Conservation (phyloP, 2,113 vertebrate species). For the Python bivittatus region DNA sequence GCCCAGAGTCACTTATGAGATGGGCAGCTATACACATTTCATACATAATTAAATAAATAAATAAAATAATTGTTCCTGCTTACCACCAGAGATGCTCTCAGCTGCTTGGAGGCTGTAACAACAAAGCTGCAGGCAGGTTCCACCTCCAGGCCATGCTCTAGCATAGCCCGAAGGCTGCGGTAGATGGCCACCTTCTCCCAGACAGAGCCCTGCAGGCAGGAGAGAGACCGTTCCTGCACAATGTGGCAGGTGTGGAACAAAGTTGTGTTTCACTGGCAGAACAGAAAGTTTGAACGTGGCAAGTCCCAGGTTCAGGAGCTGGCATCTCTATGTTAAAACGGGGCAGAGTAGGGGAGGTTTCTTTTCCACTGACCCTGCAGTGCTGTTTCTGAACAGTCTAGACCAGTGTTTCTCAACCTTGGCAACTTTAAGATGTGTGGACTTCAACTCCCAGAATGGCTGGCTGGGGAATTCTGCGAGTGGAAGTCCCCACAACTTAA, state of each 20-base stretch:
- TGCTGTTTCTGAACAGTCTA: not conserved
- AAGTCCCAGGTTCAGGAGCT: not conserved
- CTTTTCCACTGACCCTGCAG: not conserved
- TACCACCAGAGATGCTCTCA: not conserved
- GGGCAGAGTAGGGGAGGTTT: not conserved
- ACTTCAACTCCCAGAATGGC: too few species aligned
- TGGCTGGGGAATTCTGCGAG: too few species aligned
- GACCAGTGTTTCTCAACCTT: too few species aligned
- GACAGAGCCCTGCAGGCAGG: not conserved
- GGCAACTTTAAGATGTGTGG: too few species aligned
- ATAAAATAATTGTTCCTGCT: too few species aligned
- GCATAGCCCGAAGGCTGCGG: constrained; percentile 17
- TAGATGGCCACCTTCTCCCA: constrained; percentile 3
- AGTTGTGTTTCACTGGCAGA: not conserved
- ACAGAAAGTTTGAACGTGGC: not conserved
- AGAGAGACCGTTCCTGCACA: not conserved
- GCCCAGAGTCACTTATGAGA: too few species aligned
- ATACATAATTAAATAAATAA: too few species aligned
- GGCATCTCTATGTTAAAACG: not conserved
- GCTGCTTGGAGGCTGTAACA: not conserved
- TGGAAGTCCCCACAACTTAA: too few species aligned
- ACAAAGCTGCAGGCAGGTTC: not conserved
- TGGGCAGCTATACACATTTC: too few species aligned
- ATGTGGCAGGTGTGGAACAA: not conserved
- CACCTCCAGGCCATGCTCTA: constrained; percentile 17